Conservation (phyloP, 2,888 invertebrate species). For the Stratiomys singularior region DNA sequence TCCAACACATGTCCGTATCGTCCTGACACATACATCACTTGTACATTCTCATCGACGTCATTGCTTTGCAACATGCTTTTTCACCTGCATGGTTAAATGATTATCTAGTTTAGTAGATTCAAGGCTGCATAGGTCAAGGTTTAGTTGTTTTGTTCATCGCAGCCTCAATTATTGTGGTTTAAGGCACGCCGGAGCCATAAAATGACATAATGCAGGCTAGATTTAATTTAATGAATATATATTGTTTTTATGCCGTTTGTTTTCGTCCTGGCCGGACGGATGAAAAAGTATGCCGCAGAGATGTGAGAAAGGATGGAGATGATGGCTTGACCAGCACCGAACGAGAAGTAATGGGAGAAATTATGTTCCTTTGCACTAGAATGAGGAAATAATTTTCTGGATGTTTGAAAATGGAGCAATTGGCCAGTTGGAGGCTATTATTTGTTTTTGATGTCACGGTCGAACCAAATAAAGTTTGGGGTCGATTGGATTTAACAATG, state of each 20-base stretch:
- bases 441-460: too few species aligned
- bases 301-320: too few species aligned
- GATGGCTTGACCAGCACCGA: too few species aligned
- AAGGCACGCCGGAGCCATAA: not conserved
- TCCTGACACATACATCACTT: not conserved
- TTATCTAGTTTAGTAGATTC: conserved; percentile 18
- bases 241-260: not conserved
- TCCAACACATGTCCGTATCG: not conserved
- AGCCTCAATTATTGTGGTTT: conserved; percentile 29
- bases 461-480: too few species aligned
- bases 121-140: conserved; percentile 28
- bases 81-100: conserved; percentile 13
- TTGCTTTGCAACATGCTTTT: conserved; percentile 22
- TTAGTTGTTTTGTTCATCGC: not conserved
- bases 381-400: too few species aligned
- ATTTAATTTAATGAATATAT: conserved; percentile 21
- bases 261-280: not conserved
- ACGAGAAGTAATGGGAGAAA: too few species aligned
- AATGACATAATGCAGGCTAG: conserved; percentile 40
- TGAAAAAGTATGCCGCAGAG: too few species aligned
- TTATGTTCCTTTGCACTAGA: too few species aligned
- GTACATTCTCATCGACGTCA: not conserved
- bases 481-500: too few species aligned
- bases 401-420: too few species aligned
- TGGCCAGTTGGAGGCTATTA: too few species aligned